Evolutionary conservation across 2,113 vertebrate genomes (phyloP).

Genomic region (Enhydra lutris): DNA sequence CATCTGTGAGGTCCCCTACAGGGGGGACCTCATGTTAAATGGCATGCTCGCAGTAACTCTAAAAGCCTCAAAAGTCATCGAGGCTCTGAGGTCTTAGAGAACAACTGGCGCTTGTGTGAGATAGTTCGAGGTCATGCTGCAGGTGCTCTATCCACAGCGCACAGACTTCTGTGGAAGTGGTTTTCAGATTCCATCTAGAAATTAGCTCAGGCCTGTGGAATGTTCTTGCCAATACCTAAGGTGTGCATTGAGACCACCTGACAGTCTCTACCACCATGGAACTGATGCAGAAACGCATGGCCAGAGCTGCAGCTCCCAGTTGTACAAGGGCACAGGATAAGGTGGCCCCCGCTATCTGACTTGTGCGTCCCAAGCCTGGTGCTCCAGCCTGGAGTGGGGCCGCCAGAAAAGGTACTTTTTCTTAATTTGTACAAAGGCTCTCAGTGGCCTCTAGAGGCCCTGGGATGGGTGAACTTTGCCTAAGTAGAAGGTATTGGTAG

Average conservation of each 20-base stretch:
- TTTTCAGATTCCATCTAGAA: conserved; percentile 1
- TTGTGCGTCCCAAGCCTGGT: too few relatives aligned
- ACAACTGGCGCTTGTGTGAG: background rate
- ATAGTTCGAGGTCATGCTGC: background rate
- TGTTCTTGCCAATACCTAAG: background rate
- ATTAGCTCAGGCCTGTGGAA: background rate
- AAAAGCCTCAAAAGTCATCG: background rate
- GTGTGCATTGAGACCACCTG: background rate
- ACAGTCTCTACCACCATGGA: background rate
- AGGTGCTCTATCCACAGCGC: background rate
- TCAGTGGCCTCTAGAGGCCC: background rate
- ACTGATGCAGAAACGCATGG: fast-evolving
- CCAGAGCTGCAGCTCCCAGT: background rate
- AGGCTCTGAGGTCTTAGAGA: background rate
- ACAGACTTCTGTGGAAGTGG: background rate
- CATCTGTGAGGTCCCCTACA: background rate
- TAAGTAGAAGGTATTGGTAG: background rate
- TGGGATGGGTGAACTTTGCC: background rate
- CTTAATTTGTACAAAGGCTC: background rate
- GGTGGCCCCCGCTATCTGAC: background rate
- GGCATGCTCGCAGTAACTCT: background rate
- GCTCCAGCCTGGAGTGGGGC: fast-evolving
- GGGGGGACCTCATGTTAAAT: background rate
- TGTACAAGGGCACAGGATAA: background rate
- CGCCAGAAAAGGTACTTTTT: background rate